Evolutionary conservation across 2,888 invertebrate genomes (phyloP).

Genomic region (Pristionchus entomophagus): DNA sequence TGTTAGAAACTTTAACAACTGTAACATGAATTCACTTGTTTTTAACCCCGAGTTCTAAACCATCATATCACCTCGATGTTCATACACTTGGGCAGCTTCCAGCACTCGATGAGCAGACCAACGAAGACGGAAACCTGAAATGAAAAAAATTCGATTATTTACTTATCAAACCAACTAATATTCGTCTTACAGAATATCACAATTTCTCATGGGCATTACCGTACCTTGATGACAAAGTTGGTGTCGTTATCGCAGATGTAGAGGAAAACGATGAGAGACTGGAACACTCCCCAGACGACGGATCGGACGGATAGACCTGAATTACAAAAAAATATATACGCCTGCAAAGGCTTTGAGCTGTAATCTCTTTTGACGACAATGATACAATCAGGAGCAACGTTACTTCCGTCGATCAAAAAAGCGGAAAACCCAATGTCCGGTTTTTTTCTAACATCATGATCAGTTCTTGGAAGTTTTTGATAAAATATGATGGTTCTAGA

Average conservation of each 20-base stretch:
- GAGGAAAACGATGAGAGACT: slow-evolving; percentile 92
- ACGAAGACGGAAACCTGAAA: slow-evolving; percentile 89
- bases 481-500: neutral
- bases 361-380: no score
- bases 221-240: slow-evolving; percentile 87
- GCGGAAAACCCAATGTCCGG: no score
- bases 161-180: neutral
- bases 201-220: neutral
- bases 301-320: slow-evolving; percentile 89
- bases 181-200: neutral
- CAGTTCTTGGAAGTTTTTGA: no score
- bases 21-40: no score
- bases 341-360: no score
- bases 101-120: slow-evolving; percentile 94
- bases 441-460: no score
- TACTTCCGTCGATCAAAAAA: no score
- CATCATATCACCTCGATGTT: slow-evolving; percentile 78
- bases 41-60: no score
- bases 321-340: neutral
- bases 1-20: neutral
- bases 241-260: slow-evolving; percentile 99
- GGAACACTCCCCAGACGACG: slow-evolving; percentile 98
- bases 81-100: slow-evolving; percentile 95
- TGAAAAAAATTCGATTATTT: neutral
- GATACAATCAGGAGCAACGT: no score